These are phyloP conservation scores for Asarcornis scutulata DNA, from an alignment of 2,113 vertebrate species.

Conservation along the genomic window DNA sequence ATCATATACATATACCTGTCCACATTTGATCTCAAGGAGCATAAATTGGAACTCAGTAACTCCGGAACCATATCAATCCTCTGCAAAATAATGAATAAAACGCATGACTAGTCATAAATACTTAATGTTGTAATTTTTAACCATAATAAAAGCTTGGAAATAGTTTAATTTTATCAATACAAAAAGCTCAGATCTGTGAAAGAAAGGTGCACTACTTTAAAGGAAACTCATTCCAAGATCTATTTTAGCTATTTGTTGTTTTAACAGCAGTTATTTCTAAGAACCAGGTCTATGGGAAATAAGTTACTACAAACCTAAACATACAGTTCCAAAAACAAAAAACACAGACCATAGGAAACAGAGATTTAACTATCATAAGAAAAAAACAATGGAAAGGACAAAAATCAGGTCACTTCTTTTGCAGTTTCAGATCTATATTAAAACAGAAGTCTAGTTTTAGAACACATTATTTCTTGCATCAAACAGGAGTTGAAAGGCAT, in stretches of 20 bases:
- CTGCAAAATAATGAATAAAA: constrained; percentile 76
- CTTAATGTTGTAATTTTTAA: neutral
- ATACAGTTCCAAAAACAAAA: neutral
- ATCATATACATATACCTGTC: constrained; percentile 84
- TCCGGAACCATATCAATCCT: constrained; percentile 99
- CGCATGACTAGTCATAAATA: neutral
- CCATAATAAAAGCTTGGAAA: neutral
- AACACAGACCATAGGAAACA: neutral
- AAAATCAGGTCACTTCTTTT: neutral
- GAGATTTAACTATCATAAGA: neutral
- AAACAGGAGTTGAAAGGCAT: neutral
- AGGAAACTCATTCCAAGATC: neutral
- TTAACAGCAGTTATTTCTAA: neutral
- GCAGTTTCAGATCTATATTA: neutral
- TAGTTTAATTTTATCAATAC: neutral
- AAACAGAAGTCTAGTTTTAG: neutral
- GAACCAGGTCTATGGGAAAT: neutral
- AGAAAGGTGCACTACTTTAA: neutral
- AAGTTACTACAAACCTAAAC: neutral
- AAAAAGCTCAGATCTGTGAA: neutral
- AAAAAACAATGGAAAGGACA: neutral
- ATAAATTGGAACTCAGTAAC: constrained; percentile 95
- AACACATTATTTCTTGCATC: neutral
- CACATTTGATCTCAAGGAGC: constrained; percentile 91
- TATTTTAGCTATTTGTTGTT: neutral